These are phyloP conservation scores for Lophius americanus DNA, from an alignment of 2,797 vertebrate genomes.

Conservation along the genomic window DNA sequence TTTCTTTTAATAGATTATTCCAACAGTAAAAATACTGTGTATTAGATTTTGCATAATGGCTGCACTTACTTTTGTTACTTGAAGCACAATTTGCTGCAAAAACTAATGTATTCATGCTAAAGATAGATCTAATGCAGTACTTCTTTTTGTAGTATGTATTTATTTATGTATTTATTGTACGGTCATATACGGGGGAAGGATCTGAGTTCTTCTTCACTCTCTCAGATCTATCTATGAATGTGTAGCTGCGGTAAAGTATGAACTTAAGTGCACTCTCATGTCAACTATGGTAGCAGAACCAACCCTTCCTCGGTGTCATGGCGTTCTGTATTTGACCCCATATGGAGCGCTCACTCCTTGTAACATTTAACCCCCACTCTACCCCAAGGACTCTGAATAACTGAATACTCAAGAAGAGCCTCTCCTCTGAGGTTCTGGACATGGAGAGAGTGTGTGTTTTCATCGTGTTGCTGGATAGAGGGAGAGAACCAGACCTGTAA, in stretches of 20 bases:
- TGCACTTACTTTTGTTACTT: not conserved
- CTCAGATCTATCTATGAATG: not conserved
- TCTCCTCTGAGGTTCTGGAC: constrained; percentile 1
- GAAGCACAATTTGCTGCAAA: too few species aligned
- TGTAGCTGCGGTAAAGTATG: not conserved
- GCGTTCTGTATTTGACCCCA: constrained; percentile 17
- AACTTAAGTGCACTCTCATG: not conserved
- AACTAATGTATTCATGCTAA: not conserved
- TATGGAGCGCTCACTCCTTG: constrained; percentile 1
- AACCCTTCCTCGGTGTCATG: constrained; percentile 21
- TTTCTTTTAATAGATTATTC: too few species aligned
- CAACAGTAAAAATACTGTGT: too few species aligned
- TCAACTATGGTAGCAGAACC: not conserved
- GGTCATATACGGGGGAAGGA: not conserved
- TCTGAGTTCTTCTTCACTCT: not conserved
- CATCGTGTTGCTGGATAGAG: not conserved
- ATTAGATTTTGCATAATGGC: not conserved
- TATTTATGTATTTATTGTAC: not conserved
- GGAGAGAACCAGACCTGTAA: constrained; percentile 1
- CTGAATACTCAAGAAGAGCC: constrained; percentile 13
- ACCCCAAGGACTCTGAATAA: constrained; percentile 18
- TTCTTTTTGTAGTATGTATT: not conserved
- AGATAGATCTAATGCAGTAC: not conserved
- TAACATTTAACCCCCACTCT: constrained; percentile 18
- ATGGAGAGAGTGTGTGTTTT: constrained; percentile 13